A percentile compares a stretch with the other conserved stretches of the same genome.
Evolutionary conservation across 2,888 invertebrate species (phyloP).

Genomic region (Prosopocoilus inquinatus): DNA sequence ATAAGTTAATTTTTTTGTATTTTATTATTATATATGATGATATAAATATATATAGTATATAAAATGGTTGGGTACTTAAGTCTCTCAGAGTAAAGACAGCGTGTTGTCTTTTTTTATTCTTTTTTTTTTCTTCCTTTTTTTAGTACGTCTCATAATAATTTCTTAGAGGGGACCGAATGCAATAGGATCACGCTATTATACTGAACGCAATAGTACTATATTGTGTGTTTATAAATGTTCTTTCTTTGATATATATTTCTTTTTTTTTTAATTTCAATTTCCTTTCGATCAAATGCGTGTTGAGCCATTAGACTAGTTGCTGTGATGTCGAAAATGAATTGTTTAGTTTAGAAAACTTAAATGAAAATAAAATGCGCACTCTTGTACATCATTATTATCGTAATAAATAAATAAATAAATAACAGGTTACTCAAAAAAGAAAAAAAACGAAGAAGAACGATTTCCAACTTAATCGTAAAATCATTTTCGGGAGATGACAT

Average conservation of each 20-base stretch:
- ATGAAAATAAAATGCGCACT: conserved; percentile 7
- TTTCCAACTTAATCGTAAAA: conserved; percentile 9
- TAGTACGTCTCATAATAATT: background rate
- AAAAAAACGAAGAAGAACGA: background rate
- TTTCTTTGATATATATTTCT: conserved; percentile 8
- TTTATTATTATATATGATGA: conserved; percentile 9
- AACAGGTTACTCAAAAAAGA: background rate
- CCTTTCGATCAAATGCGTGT: conserved; percentile 33
- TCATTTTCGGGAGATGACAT: background rate
- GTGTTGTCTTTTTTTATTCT: conserved; percentile 6
- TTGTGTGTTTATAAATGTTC: conserved; percentile 8
- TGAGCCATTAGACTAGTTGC: conserved; percentile 43
- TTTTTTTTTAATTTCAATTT: conserved; percentile 38
- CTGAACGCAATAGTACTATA: conserved; percentile 22
- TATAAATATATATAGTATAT: conserved; percentile 18
- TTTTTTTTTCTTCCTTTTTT: background rate
- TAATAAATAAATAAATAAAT: conserved; percentile 8
- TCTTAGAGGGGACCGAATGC: conserved; percentile 13
- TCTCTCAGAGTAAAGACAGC: background rate
- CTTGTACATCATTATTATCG: conserved; percentile 11
- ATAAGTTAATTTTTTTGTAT: conserved; percentile 21
- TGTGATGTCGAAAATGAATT: conserved; percentile 43
- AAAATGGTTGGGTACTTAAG: conserved; percentile 17
- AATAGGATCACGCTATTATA: conserved; percentile 19
- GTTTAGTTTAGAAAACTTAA: conserved; percentile 38